phyloP scores from a whole-genome alignment of 2,797 vertebrate genomes.

The Lagocephalus sceleratus region DNA sequence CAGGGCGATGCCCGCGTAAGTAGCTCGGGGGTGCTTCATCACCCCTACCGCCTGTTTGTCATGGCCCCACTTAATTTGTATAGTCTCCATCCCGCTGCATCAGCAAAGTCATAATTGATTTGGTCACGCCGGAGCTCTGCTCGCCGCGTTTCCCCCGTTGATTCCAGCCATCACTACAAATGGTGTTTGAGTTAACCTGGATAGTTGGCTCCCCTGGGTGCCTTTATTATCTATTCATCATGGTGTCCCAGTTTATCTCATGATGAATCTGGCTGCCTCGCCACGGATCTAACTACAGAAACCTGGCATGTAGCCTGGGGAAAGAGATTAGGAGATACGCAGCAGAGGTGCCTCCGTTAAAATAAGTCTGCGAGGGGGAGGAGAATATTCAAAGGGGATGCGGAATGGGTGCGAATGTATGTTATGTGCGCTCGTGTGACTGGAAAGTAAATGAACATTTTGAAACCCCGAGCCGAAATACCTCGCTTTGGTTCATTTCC shows the following conservation, averaged over 20 bases:
- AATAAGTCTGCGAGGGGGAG: conserved; percentile 30
- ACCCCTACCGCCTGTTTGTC: conserved; percentile 72
- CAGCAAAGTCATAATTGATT: conserved; percentile 72
- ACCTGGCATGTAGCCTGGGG: conserved; percentile 54
- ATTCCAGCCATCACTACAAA: conserved; percentile 67
- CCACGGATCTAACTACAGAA: conserved; percentile 61
- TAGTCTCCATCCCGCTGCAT: conserved; percentile 64
- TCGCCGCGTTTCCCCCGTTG: conserved; percentile 47
- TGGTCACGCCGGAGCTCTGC: conserved; percentile 66
- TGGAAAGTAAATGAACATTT: conserved; percentile 52
- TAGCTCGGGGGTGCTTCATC: conserved; percentile 71
- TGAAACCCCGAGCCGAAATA: conserved; percentile 50
- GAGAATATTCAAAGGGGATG: conserved; percentile 40
- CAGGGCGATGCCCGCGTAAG: conserved; percentile 76
- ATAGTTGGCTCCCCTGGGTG: conserved; percentile 69
- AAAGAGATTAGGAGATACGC: conserved; percentile 55
- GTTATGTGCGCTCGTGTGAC: conserved; percentile 34
- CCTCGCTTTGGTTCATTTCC: conserved; percentile 53
- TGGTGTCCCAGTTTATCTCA: conserved; percentile 78
- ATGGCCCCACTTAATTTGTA: conserved; percentile 73
- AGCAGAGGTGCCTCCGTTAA: conserved; percentile 30
- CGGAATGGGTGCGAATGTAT: conserved; percentile 11
- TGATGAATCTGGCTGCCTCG: conserved; percentile 69
- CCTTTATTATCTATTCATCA: conserved; percentile 79
- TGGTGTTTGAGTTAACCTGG: conserved; percentile 72